Percentiles rank a stretch among this genome's conserved stretches.
These are phyloP conservation scores for Aeoliscus strigatus DNA, from an alignment of 2,797 vertebrate species.

Conservation along the genomic window DNA sequence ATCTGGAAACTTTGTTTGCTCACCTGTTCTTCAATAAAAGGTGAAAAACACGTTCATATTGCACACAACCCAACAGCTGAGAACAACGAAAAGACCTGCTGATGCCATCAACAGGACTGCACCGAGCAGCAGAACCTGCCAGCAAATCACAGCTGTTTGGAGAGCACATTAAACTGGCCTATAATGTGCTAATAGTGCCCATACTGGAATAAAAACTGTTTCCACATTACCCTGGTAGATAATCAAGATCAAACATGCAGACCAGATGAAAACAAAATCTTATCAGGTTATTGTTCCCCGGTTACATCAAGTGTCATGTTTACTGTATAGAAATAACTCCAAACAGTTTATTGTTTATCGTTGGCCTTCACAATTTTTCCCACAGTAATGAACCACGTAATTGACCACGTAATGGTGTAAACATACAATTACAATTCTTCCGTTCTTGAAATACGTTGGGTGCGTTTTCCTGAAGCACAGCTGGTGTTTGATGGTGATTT, in stretches of 20 bases:
- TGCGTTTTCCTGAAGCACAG: constrained; percentile 58
- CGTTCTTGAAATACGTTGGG: constrained; percentile 44
- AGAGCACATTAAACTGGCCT: constrained; percentile 50
- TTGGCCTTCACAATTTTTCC: no score
- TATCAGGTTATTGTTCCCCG: no score
- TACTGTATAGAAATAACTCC: no score
- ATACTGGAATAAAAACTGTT: constrained; percentile 38
- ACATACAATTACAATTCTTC: constrained; percentile 38
- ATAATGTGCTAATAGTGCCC: constrained; percentile 56
- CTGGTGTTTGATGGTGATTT: constrained; percentile 63
- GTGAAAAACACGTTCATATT: constrained; percentile 38
- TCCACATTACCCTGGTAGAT: constrained; percentile 24
- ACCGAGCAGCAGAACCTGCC: constrained; percentile 46
- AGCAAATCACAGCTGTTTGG: constrained; percentile 52
- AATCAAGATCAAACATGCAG: not conserved
- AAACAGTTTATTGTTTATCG: no score
- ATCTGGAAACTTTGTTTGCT: constrained; percentile 33
- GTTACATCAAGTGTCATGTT: no score
- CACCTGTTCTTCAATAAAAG: constrained; percentile 4
- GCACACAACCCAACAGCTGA: constrained; percentile 48
- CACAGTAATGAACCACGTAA: no score
- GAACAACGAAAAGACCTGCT: constrained; percentile 57
- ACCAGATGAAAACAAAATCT: not conserved
- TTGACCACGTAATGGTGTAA: no score
- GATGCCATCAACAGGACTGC: constrained; percentile 48